Evolutionary conservation across 1,140 invertebrate genomes (phyloP).

Genomic region (Brachionus rotundiformis): DNA sequence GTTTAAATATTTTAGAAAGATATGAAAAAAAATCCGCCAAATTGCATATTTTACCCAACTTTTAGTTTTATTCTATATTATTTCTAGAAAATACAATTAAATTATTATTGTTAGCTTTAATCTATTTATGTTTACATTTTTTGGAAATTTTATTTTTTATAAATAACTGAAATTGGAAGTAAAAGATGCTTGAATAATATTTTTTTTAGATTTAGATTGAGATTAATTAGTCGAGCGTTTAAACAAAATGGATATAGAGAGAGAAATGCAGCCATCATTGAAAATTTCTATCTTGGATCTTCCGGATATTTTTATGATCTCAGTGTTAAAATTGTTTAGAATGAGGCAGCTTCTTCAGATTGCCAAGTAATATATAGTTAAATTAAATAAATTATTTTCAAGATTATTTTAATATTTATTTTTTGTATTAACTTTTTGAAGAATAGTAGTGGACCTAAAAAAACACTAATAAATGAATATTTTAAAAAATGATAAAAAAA

Average conservation of each 20-base stretch:
- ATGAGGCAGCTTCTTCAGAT: constrained; percentile 1
- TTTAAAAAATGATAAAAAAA: not conserved
- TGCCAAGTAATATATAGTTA: not conserved
- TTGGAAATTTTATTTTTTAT: not conserved
- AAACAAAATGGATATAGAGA: not conserved
- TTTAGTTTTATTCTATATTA: not conserved
- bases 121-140: constrained; percentile 8
- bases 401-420: too few relatives aligned
- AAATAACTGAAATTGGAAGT: too few relatives aligned
- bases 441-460: not conserved
- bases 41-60: not conserved
- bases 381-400: not conserved
- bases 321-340: constrained; percentile 11
- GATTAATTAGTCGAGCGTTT: constrained; percentile 39
- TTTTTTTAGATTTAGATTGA: not conserved
- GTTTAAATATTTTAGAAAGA: not conserved
- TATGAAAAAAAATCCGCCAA: not conserved
- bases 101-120: not conserved
- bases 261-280: not conserved
- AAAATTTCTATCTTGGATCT: constrained; percentile 8
- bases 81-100: not conserved
- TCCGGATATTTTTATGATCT: constrained; percentile 45
- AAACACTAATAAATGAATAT: not conserved
- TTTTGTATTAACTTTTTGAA: too few relatives aligned
- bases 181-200: too few relatives aligned